Evolutionary conservation across 2,113 vertebrate species (phyloP), one percentile per base, ranked within the genome.

Genomic region (Balaeniceps rex): DNA sequence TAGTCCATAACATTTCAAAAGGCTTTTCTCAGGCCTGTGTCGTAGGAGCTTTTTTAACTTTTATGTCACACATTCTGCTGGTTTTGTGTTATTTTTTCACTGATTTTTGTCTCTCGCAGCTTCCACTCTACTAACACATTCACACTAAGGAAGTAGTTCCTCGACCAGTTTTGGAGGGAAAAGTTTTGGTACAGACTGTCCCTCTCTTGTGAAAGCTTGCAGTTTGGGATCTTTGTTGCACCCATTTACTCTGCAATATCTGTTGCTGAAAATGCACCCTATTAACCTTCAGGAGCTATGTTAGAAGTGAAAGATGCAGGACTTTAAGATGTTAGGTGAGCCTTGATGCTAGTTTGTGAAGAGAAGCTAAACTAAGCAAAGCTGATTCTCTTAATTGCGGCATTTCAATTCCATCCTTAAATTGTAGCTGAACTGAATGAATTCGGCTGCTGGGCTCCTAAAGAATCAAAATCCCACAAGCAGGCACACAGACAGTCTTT

Each of bases 401-500:
- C 34, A 4, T 92, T 94, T 94, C 44, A n/a, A 29, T 82, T 76
- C 70, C 46, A 5, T 10, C 16, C 49, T 79, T 89, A 49, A 26
- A 69, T 87, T 92, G 77, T 84, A 82, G 77, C 91, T 82, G 80
- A 89, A 49, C 77, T 54, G 81, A 57, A 14, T 19, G 21, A 54
- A 64, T 87, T 71, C 75, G 14, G n/a, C 74, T 86, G 60, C 69
- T 91, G 83, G 77, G 40, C 83, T 95, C 74, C 58, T 52, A 1
- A 42, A 84, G 65, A 63, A 46, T 28, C 17, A 16, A 34, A 68
- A 11, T 47, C 69, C 86, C 51, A 6, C 47, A 9, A 15, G 80
- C 34, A 82, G 88, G 63, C 80, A 65, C 80, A 92, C 65, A 94
- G 77, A n/a, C 94, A 87, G 65, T 4, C 94, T 96, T 94, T 93